Evolutionary conservation across 2,888 invertebrate species (phyloP), one percentile per base, ranked within the genome.

Genomic region (Dasysyrphus albostriatus): DNA sequence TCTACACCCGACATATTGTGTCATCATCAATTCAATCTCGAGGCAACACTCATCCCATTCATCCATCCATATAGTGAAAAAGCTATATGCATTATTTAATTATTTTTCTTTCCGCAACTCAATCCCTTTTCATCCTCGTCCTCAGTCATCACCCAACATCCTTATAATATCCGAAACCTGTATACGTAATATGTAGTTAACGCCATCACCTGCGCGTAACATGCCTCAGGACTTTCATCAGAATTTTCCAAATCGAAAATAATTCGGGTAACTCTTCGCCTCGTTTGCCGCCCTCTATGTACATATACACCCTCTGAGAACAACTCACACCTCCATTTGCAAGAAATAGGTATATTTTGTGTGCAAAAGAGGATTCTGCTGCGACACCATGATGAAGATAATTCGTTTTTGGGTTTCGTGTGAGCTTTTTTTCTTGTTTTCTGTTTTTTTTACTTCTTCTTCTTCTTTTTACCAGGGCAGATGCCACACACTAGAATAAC

Each of bases 371-470:
- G 80, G 69, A 77, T 82, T 81, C 16, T 65, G 81, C 59, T 77
- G 69, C 67, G 81, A 82, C 82, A 85, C 69, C 77, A 82, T 78
- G 85, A 85, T 85, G 82, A 85, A 73, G 77, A 85, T 85, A 82
- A 85, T 82, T 85, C 82, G 77, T 82, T 81, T 85, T 70, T 49
- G 69, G 85, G 69, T 56, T 74, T 77, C 73, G 77, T 85, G 69
- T 5, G 73, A 73, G 77, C 39, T 82, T 77, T 72, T 74, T 69
- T 77, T 59, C 34, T 42, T 61, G 39, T 73, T 70, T 61, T 44
- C 24, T 3, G 0, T 47, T 69, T 51, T 39, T 49, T 69, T 56
- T 72, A 54, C 34, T 39, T 10, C 3, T 24, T 24, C 24, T 24
- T 24, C 24, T 24, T 10, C 10, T 9, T 12, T 12, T 6, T 24